phyloP scores from a whole-genome alignment of 2,888 invertebrate genomes.

The Hecatera dysodea region DNA sequence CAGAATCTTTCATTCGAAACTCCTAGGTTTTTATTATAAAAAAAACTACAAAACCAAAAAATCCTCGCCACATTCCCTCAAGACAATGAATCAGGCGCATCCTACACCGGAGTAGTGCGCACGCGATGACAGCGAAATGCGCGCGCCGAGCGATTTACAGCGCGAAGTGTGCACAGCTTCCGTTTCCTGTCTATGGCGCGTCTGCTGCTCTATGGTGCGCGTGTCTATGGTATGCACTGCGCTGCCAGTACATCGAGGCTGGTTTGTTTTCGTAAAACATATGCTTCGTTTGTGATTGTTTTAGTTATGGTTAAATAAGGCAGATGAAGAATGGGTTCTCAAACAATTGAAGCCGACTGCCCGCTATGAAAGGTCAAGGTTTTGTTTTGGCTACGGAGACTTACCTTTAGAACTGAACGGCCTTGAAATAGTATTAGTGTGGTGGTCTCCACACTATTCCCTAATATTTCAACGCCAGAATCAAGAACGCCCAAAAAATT shows the following conservation, averaged over 20 bases:
- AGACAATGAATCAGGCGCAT: slow-evolving; percentile 64
- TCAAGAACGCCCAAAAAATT: background rate
- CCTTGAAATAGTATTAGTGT: no score
- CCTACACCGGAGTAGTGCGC: slow-evolving; percentile 67
- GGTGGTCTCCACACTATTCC: no score
- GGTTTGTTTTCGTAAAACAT: slow-evolving; percentile 27
- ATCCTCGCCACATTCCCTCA: slow-evolving; percentile 10
- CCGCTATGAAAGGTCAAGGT: background rate
- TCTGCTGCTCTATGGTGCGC: slow-evolving; percentile 60
- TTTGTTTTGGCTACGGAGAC: no score
- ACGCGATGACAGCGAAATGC: slow-evolving; percentile 80
- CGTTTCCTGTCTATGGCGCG: slow-evolving; percentile 70
- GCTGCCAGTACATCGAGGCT: slow-evolving; percentile 35
- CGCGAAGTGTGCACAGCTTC: slow-evolving; percentile 66
- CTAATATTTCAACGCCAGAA: background rate
- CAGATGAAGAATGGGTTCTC: slow-evolving; percentile 10
- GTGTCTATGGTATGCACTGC: slow-evolving; percentile 54
- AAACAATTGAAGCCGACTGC: slow-evolving; percentile 9
- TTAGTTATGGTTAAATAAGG: background rate
- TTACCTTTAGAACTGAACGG: no score
- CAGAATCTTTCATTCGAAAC: background rate
- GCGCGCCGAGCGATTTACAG: slow-evolving; percentile 82
- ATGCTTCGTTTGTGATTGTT: slow-evolving; percentile 20
- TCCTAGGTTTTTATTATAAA: background rate
- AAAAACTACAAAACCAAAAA: background rate